Base-by-base conservation (phyloP, 23 tunicate species). In the Trididemnum clinides region DNA sequence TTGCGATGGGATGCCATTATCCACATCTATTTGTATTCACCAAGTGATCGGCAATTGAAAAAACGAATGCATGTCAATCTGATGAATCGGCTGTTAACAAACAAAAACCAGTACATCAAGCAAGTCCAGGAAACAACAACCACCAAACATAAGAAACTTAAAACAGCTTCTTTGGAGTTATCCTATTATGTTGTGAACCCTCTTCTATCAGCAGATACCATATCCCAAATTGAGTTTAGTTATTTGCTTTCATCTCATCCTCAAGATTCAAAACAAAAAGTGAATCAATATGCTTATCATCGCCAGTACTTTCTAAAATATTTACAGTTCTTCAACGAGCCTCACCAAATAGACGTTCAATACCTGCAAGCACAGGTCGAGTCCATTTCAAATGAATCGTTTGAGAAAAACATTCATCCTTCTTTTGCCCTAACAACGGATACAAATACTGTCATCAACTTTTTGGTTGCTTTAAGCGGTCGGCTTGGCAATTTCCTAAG, bases 401-500 rank as follows among this genome's bases (percentile, higher is more conserved):
- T 63, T n/a, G 7, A n/a, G n/a, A 63, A 63, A 63, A n/a, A 6
- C 7, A 22, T 10, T 15, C 5, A 15, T 10, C 28, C 28, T 21
- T n/a, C 12, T 15, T 21, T 27, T 33, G 37, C 77, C 33, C 1
- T 1, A 23, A 33, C 84, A 3, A 1, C 37, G 2, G 44, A 22
- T 1, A 28, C 2, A 2, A 37, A 37, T 1, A 49, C 80, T 27
- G 28, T 38, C 1, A 79, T 92, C 25, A 84, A 92, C 51, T 92
- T 92, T 78, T 34, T 92, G 23, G 80, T 84, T 66, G 89, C 97
- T 29, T 50, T 92, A 12, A 88, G 87, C 28, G 97, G 97, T 0
- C 38, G 92, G 20, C 84, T 84, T 6, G 83, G 84, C 2, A 92
- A 88, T 66, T 84, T 88, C 30, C 63, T 83, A 1, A 78, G 92